Conservation (phyloP, 1,140 invertebrate species). For the Drosophila erecta region DNA sequence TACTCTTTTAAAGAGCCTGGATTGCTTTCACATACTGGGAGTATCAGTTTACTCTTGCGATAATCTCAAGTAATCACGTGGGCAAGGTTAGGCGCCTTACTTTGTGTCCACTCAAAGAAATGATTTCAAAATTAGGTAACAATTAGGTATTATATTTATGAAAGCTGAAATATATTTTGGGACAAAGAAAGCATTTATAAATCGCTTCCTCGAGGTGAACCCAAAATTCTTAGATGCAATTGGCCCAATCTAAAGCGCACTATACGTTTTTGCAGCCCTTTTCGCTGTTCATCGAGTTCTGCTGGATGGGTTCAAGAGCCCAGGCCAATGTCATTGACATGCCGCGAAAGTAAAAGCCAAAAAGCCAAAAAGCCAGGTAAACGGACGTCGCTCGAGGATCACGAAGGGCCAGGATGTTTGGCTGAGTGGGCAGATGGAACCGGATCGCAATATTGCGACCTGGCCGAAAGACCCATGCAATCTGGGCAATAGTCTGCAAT, state of each 20-base stretch:
- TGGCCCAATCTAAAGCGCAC: too few species aligned
- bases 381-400: constrained; percentile 2
- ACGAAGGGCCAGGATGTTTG: constrained; percentile 25
- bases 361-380: constrained; percentile 42
- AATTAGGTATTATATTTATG: not conserved
- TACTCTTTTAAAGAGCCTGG: constrained; percentile 17
- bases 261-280: constrained; percentile 7
- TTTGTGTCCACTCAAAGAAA: constrained; percentile 12
- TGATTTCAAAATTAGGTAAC: not conserved
- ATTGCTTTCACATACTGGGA: constrained; percentile 23
- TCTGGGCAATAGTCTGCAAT: constrained; percentile 31
- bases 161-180: too few species aligned
- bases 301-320: constrained; percentile 31
- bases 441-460: constrained; percentile 4
- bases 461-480: constrained; percentile 27
- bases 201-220: too few species aligned
- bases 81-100: constrained; percentile 39
- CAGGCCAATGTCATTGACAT: constrained; percentile 50
- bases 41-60: constrained; percentile 36
- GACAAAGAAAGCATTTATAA: too few species aligned
- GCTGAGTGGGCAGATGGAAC: constrained; percentile 15
- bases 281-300: not conserved
- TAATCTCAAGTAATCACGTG: constrained; percentile 30
- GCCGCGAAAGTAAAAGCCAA: constrained; percentile 40
- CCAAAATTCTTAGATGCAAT: too few species aligned